Conservation (phyloP, 2,888 invertebrate genomes). For the Acanthopleura granulata region DNA sequence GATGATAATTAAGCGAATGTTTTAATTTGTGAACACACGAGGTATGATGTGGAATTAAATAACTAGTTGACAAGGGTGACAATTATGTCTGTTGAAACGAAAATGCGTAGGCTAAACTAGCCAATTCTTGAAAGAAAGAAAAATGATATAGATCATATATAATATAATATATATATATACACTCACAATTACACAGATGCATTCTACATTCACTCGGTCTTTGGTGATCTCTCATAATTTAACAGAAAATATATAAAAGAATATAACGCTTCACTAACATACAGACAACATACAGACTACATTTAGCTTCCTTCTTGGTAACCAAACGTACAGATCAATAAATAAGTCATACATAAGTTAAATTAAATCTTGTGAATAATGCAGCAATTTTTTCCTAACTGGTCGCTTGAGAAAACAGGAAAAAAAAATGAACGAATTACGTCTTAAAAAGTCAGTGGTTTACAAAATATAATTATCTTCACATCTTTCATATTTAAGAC, state of each 20-base stretch:
- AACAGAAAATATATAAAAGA: conserved; percentile 17
- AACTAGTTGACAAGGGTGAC: conserved; percentile 10
- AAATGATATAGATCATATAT: conserved; percentile 6
- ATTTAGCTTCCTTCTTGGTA: not conserved
- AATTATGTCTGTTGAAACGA: not conserved
- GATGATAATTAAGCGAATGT: conserved; percentile 12
- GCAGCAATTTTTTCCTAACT: not conserved
- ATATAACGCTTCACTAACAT: not conserved
- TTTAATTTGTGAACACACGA: conserved; percentile 19
- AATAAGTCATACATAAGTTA: conserved; percentile 12
- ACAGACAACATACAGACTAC: not conserved
- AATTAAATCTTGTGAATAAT: not conserved
- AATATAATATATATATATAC: conserved; percentile 11
- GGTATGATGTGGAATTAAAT: conserved; percentile 14
- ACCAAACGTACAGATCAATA: conserved; percentile 1
- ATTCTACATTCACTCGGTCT: conserved; percentile 9
- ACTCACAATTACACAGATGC: not conserved
- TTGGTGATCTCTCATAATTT: conserved; percentile 17
- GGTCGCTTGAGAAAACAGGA: too few relatives aligned
- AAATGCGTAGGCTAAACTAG: conserved; percentile 14
- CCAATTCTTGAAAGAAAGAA: not conserved
- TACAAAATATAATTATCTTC: conserved; percentile 6
- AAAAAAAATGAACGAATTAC: too few relatives aligned
- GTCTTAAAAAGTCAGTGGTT: not conserved
- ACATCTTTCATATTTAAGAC: not conserved